These are phyloP conservation scores for Bombyx huttoni DNA, from an alignment of 2,888 invertebrate species.

Conservation along the genomic window DNA sequence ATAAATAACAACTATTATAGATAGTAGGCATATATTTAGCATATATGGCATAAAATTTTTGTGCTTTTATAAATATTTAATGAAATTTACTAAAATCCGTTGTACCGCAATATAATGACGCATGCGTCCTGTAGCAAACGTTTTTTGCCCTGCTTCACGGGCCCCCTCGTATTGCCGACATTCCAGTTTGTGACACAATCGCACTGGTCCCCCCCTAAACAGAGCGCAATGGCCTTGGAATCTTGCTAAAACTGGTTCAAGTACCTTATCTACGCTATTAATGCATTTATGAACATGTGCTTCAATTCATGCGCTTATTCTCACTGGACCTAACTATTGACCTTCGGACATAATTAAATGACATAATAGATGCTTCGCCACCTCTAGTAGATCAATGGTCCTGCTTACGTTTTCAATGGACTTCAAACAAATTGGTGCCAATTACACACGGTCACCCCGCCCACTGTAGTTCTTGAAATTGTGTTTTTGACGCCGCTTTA, in stretches of 20 bases:
- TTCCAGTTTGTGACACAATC: slow-evolving; percentile 10
- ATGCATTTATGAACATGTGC: neutral
- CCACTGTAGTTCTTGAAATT: neutral
- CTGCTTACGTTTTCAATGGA: neutral
- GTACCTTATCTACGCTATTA: slow-evolving; percentile 4
- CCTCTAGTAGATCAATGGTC: slow-evolving; percentile 4
- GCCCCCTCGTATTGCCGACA: slow-evolving; percentile 7
- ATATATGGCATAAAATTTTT: neutral
- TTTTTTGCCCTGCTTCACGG: slow-evolving; percentile 13
- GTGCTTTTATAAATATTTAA: neutral
- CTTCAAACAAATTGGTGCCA: neutral
- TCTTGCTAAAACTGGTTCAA: slow-evolving; percentile 22
- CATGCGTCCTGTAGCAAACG: slow-evolving; percentile 29
- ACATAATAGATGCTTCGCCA: slow-evolving; percentile 1
- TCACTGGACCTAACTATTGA: neutral
- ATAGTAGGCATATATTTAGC: too few relatives aligned
- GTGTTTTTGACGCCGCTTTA: neutral
- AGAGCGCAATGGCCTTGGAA: slow-evolving; percentile 30
- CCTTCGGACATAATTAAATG: slow-evolving; percentile 2
- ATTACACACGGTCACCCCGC: neutral
- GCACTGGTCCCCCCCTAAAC: slow-evolving; percentile 14
- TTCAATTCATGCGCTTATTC: neutral
- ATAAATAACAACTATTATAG: too few relatives aligned
- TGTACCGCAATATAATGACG: slow-evolving; percentile 23
- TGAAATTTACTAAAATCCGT: neutral